Base-by-base conservation (phyloP, 2,113 vertebrate genomes). In the Fulica atra region DNA sequence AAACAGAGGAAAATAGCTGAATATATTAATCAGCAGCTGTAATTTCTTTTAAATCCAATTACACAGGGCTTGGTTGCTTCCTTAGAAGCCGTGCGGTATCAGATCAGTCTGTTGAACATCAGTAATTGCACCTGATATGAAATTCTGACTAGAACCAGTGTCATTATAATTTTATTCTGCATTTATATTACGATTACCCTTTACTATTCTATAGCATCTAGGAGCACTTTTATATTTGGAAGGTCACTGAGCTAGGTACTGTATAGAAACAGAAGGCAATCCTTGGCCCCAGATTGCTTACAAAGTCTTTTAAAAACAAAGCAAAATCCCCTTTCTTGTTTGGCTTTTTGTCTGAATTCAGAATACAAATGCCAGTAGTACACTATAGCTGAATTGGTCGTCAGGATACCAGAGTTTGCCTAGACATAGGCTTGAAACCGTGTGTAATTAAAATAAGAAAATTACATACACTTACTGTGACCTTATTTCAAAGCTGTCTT, bases 401-500 rank as follows among this genome's bases (percentile, higher is more conserved):
- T 59, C 7, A 73, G 54, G 59, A 66, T 77, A 38, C 29, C 31
- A 73, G 66, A 71, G 21, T 85, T 74, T 82, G 38, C 51, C 68
- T 73, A 74, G 56, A 71, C 20, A 36, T 24, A 24, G 28, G 25
- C 66, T 76, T 71, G 73, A 88, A 82, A 83, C 50, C 29, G 38
- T 63, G 69, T 46, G 28, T 74, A 86, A 88, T 72, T 90, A 78
- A 81, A 95, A 44, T 71, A 71, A 68, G 51, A 72, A 77, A 89
- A 90, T 80, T 16, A 33, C 40, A 59, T 73, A 46, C 19, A 16
- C 20, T 92, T 81, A 51, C 54, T 84, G 3, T 91, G 89, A 86
- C 87, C 54, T 88, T 83, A 68, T 84, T 93, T 95, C 79, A 86
- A 26, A 81, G 40, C 63, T 83, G 21, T 91, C 60, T 53, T 91